Base-by-base conservation (phyloP, 2,797 vertebrate genomes). In the Neolamprologus multifasciatus region DNA sequence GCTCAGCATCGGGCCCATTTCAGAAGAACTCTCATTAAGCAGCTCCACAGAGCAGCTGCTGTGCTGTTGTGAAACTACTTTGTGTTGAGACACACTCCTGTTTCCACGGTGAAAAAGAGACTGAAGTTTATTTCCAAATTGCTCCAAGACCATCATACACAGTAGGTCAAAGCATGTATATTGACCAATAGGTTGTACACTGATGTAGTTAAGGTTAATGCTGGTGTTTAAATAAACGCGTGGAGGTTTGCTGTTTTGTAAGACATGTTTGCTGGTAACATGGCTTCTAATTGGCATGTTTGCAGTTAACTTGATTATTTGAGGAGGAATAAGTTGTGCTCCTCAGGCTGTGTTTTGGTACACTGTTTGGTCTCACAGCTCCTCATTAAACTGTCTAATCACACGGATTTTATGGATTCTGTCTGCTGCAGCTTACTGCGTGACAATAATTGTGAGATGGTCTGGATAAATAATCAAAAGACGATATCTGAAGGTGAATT, bases 331-430 rank as follows among this genome's bases (percentile, higher is more conserved):
- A 31, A 76, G 84, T 55, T 5, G 6, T 21, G 51, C 51, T 84
- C 80, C 62, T 62, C 23, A 2, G 76, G 80, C 83, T 81, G 76
- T 5, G 33, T 43, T 82, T 87, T 17, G 40, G 17, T 78, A 21
- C 2, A 16, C 77, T 76, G 78, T 71, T 84, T 62, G 40, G 82
- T 90, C 84, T 78, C 90, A 48, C 74, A 31, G 81, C 78, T 87
- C 78, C 79, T 93, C 88, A 86, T 93, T 92, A 87, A 89, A 84
- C 55, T 21, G 36, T 51, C 11, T 84, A 81, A 83, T 91, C 80
- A 83, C 82, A 62, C 23, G 12, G 59, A 79, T 88, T 88, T 90
- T 54, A 78, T 74, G 81, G 52, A 33, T 69, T 45, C 19, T 31
- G n/a, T 71, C 51, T 38, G 64, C 62, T 13, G 16, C 38, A 76